Conservation (phyloP, 2,113 vertebrate species). For the Mola mola region DNA sequence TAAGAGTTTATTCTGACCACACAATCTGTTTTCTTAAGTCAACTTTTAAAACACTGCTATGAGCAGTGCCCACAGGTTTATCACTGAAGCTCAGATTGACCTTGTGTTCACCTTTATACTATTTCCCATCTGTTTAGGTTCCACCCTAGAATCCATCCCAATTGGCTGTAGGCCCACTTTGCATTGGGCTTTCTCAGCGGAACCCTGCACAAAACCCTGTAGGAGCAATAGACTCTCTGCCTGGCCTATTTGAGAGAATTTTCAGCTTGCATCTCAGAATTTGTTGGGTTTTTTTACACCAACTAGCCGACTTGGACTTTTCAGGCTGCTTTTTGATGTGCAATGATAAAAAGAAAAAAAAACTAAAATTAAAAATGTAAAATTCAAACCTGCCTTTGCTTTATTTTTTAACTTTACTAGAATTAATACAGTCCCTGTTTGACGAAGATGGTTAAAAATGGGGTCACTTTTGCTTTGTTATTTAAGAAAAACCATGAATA, state of each 20-base stretch:
- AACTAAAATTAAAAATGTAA: background rate
- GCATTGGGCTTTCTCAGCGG: slow-evolving; percentile 69
- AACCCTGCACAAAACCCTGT: slow-evolving; percentile 69
- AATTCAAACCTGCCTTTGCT: slow-evolving; percentile 11
- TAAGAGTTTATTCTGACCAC: slow-evolving; percentile 82
- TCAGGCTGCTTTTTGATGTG: slow-evolving; percentile 6
- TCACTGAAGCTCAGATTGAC: slow-evolving; percentile 76
- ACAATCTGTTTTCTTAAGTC: slow-evolving; percentile 85
- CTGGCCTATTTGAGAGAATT: slow-evolving; percentile 56
- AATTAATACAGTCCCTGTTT: slow-evolving; percentile 6
- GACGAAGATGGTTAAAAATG: background rate
- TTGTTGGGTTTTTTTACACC: too few relatives aligned
- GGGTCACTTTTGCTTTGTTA: background rate
- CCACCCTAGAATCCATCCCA: slow-evolving; percentile 74
- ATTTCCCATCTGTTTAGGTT: slow-evolving; percentile 82
- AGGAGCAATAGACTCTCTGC: slow-evolving; percentile 51
- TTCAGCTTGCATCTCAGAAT: slow-evolving; percentile 38
- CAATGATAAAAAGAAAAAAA: slow-evolving; percentile 9
- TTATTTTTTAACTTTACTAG: slow-evolving; percentile 16
- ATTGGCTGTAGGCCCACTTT: slow-evolving; percentile 78
- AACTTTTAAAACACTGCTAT: slow-evolving; percentile 84
- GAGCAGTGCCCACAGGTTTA: slow-evolving; percentile 81
- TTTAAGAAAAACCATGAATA: too few relatives aligned
- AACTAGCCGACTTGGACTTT: slow-evolving; percentile 30
- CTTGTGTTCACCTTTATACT: slow-evolving; percentile 73